Base-by-base conservation (phyloP, 2,888 invertebrate species). In the Hypomecis atomaria region DNA sequence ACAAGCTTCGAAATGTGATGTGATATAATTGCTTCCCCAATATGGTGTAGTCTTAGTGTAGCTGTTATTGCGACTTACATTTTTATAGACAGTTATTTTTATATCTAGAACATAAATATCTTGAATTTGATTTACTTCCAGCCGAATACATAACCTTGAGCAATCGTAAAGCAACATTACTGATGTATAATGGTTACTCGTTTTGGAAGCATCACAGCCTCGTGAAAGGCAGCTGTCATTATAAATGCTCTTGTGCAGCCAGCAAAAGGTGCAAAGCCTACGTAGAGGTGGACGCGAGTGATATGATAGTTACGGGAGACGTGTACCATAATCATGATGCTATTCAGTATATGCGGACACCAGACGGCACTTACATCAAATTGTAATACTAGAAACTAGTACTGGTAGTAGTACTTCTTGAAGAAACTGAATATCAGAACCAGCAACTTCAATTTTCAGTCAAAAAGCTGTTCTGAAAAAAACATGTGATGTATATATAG, bases 101-200 rank as follows among this genome's bases (percentile, higher is more conserved):
- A 23, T 23, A 23, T 23, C 23, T 23, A 23, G 23, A 23, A 23
- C 23, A 23, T 23, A 23, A 23, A 23, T 23, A 44, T 42, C 11
- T 3, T 38, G n/a, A 52, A 36, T 44, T 43, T 9, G 11, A 11
- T 68, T 68, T 44, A 23, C 23, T 23, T 23, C 23, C 59, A 69
- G 69, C 69, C 9, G 23, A 45, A 11, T 69, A 59, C n/a, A 65
- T 70, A 9, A 63, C 52, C 0, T 40, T 70, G n/a, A 50, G 47
- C 5, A 11, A 2, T n/a, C 45, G 65, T 0, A 44, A 49, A 6
- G 40, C 57, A 0, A 47, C 5, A 8, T 37, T 71, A 23, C 65
- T 73, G 0, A 34, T 57, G 40, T 33, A 66, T 2, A 47, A 67
- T 6, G 67, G 67, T 6, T 71, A 69, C 23, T 58, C 67, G 0